phyloP scores from a whole-genome alignment of 2,797 vertebrate species.

The Eurystomus glaucurus region DNA sequence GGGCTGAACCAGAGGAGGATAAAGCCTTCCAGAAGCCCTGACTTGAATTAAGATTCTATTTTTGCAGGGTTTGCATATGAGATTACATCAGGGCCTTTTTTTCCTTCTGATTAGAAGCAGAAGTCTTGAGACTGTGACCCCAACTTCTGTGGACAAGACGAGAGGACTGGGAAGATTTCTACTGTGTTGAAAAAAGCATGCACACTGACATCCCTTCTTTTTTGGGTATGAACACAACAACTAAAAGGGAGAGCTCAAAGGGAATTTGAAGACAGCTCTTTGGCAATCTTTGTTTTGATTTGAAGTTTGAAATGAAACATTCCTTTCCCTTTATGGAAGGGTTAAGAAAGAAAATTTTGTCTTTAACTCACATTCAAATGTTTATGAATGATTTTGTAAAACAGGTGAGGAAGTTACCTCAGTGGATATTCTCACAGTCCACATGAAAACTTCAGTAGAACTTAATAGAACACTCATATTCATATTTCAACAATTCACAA shows the following conservation, averaged over 20 bases:
- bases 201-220: neutral
- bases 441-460: slow-evolving; percentile 1
- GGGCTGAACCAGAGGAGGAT: neutral
- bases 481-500: neutral
- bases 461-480: neutral
- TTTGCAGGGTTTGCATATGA: neutral
- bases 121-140: neutral
- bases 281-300: neutral
- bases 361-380: neutral
- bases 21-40: neutral
- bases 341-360: neutral
- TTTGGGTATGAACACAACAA: neutral
- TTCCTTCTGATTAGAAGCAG: neutral
- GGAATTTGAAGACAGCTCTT: neutral
- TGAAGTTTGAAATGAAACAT: neutral
- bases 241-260: neutral
- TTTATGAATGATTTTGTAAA: neutral
- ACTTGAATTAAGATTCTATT: neutral
- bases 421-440: neutral
- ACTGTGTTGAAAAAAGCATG: neutral
- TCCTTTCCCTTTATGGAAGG: neutral
- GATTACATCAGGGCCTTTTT: neutral
- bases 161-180: neutral
- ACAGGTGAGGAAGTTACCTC: neutral
- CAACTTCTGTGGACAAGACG: neutral